A percentile compares a stretch with the other conserved stretches of the same genome.
Conservation (phyloP, 2,113 vertebrate genomes). For the Lophotis ruficrista region DNA sequence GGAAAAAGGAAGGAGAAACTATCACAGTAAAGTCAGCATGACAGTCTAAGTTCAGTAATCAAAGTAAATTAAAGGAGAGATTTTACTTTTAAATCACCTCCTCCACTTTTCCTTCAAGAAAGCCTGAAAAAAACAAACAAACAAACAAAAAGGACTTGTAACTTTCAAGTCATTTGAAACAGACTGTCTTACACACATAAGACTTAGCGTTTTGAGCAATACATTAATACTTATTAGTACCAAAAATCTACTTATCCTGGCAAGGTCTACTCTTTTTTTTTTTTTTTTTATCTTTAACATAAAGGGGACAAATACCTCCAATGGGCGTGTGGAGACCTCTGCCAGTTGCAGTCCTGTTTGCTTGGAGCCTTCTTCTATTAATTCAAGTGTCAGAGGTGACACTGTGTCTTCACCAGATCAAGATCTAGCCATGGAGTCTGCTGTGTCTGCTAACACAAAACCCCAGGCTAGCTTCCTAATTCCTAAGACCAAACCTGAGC, state of each 20-base stretch:
- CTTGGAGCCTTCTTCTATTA: neutral
- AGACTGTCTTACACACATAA: neutral
- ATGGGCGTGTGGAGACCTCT: neutral
- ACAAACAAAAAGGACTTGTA: neutral
- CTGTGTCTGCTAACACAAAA: neutral
- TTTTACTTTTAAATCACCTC: slow-evolving; percentile 42
- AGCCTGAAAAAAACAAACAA: neutral
- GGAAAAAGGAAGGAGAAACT: slow-evolving; percentile 23
- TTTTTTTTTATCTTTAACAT: neutral
- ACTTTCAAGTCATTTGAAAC: neutral
- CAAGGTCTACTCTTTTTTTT: neutral
- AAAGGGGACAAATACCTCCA: neutral
- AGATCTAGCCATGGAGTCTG: neutral
- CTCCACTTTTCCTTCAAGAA: neutral
- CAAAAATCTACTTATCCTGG: neutral
- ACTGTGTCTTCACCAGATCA: neutral
- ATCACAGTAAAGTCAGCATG: slow-evolving; percentile 34
- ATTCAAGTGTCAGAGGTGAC: neutral
- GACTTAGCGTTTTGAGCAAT: neutral
- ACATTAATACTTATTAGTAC: neutral
- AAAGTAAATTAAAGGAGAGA: slow-evolving; percentile 29
- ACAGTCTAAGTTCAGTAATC: slow-evolving; percentile 19
- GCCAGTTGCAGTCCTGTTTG: neutral
- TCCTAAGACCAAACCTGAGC: neutral
- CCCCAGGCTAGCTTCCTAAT: neutral